These are phyloP conservation scores for Tanytarsus gracilentus DNA, from an alignment of 2,888 invertebrate species.

Conservation along the genomic window DNA sequence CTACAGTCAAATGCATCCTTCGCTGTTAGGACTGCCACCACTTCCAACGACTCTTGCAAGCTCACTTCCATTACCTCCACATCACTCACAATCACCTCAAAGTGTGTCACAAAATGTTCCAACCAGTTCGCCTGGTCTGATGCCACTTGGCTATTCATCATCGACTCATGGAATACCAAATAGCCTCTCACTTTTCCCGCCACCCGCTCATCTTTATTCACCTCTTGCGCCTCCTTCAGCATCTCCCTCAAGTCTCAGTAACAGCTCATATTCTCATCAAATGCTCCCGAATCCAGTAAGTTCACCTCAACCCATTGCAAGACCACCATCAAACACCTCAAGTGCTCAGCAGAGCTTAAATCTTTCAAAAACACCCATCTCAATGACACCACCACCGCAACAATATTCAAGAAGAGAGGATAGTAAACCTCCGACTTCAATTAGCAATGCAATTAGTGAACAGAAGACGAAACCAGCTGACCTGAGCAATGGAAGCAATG, in stretches of 20 bases:
- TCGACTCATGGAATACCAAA: neutral
- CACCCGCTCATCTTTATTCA: slow-evolving; percentile 26
- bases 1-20: slow-evolving; percentile 17
- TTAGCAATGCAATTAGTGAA: neutral
- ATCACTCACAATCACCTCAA: slow-evolving; percentile 4
- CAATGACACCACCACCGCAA: neutral
- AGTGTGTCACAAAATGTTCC: neutral
- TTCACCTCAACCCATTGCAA: slow-evolving; percentile 14
- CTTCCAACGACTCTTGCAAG: slow-evolving; percentile 12
- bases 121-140: slow-evolving; percentile 11
- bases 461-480: slow-evolving; percentile 7
- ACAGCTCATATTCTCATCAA: slow-evolving; percentile 17
- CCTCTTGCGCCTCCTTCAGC: slow-evolving; percentile 16
- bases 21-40: slow-evolving; percentile 11
- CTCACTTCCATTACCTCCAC: neutral
- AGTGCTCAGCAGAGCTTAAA: slow-evolving; percentile 15
- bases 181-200: slow-evolving; percentile 10
- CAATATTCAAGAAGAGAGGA: neutral
- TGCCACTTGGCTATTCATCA: neutral
- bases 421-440: neutral
- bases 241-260: slow-evolving; percentile 18
- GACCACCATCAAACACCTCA: neutral
- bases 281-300: slow-evolving; percentile 1
- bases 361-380: slow-evolving; percentile 8
- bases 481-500: slow-evolving; percentile 21